Conservation (phyloP, 2,797 vertebrate species). For the Phoebastria nigripes region DNA sequence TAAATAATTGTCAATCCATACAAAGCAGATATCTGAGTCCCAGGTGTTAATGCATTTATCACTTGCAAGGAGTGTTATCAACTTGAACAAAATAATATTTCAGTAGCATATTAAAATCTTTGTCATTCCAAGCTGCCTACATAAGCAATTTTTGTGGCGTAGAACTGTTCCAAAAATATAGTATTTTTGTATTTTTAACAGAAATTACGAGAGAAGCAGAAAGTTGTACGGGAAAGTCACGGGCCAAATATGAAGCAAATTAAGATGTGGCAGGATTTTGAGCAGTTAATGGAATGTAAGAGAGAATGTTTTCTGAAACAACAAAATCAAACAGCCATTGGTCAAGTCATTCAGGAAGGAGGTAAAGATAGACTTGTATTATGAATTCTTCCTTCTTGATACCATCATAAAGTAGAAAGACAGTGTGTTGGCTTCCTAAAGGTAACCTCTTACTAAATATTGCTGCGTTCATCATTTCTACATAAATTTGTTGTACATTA, state of each 20-base stretch:
- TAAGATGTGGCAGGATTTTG: constrained; percentile 93
- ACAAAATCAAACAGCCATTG: constrained; percentile 84
- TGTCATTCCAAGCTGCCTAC: neutral
- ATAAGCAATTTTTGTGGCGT: neutral
- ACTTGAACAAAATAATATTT: neutral
- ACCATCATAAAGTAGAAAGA: neutral
- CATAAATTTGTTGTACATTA: neutral
- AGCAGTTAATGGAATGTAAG: constrained; percentile 92
- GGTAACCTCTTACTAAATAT: neutral
- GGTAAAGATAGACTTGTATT: constrained; percentile 91
- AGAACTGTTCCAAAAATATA: neutral
- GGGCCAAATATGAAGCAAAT: constrained; percentile 92
- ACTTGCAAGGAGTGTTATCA: neutral
- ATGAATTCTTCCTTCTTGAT: constrained; percentile 63
- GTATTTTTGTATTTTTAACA: constrained; percentile 56
- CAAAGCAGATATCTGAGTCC: neutral
- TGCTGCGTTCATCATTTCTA: neutral
- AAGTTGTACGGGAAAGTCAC: constrained; percentile 88
- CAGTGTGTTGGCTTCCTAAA: neutral
- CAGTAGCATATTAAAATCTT: neutral
- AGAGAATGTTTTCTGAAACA: constrained; percentile 88
- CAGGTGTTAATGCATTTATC: neutral
- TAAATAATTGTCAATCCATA: neutral
- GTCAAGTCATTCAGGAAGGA: constrained; percentile 92
- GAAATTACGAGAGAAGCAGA: constrained; percentile 95